Evolutionary conservation across 2,797 vertebrate genomes (phyloP), one percentile per base, ranked within the genome.

Genomic region (Podarcis siculus): DNA sequence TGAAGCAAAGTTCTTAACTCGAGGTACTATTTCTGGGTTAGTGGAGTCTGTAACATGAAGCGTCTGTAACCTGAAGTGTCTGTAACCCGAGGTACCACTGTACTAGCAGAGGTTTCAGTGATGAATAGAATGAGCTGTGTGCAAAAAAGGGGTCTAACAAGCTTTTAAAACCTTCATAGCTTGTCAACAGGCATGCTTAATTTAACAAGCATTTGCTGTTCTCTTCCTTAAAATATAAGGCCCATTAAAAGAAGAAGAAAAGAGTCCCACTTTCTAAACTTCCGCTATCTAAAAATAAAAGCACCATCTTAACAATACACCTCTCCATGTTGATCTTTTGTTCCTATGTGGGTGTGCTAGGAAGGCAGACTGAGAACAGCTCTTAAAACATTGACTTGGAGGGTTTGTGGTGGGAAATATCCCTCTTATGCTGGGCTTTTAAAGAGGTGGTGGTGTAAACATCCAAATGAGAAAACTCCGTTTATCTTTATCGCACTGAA

Each of bases 391-490:
- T 72, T 87, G 87, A 30, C 64, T 86, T 87, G n/a, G 13, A 91
- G 49, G 90, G 66, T 61, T 86, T 55, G 30, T 84, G 76, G 23
- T 83, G 45, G 39, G 89, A 86, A 82, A 1, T 1, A 82, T 75
- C 86, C 37, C 37, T 88, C 72, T 89, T 79, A 84, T 55, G 75
- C 15, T 23, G 87, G 49, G n/a, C 42, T 90, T 15, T 79, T 72
- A 89, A 95, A 91, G 87, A 85, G 76, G 49, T 64, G 61, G 21
- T 21, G 9, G 58, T 8, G 30, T 12, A 4, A 77, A 86, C 30
- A 92, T 73, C 27, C 37, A 55, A 92, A 93, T 7, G 87, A 91
- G 39, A 92, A 92, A 83, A 21, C 69, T 84, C 76, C 39, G 61
- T 83, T 83, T 87, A 13, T 83, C 32, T 90, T 87, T 88, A 87